Evolutionary conservation across 2,888 invertebrate genomes (phyloP).

Genomic region (Polietes domitor): DNA sequence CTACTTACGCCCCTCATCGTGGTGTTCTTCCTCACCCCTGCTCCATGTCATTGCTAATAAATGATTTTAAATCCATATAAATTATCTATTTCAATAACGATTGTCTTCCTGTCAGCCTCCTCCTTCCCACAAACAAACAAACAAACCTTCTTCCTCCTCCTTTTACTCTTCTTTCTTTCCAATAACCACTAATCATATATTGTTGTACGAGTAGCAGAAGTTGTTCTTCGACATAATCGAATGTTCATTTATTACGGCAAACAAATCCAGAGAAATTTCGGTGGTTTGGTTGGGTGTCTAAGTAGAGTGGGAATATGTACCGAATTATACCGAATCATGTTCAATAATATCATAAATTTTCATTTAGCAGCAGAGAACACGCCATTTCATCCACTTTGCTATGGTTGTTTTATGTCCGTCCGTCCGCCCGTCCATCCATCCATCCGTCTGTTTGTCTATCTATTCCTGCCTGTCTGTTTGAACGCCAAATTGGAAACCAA

Average conservation of each 20-base stretch:
- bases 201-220: neutral
- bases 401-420: constrained; percentile 1
- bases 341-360: constrained; percentile 62
- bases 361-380: constrained; percentile 44
- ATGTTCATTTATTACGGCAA: constrained; percentile 12
- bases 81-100: constrained; percentile 7
- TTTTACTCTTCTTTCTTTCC: neutral
- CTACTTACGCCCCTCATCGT: constrained; percentile 2
- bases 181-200: constrained; percentile 48
- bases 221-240: neutral
- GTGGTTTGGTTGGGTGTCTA: neutral
- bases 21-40: neutral
- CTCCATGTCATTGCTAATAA: neutral
- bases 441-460: too few species aligned
- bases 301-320: constrained; percentile 33
- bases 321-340: constrained; percentile 56
- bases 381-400: constrained; percentile 56
- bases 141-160: neutral
- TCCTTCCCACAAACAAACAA: neutral
- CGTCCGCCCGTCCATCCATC: too few species aligned
- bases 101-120: constrained; percentile 27
- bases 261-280: neutral
- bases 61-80: constrained; percentile 23
- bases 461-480: too few species aligned
- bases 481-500: constrained; percentile 41